Conservation (phyloP, 92 coral and sea anemone species). For the Porites evermanni region DNA sequence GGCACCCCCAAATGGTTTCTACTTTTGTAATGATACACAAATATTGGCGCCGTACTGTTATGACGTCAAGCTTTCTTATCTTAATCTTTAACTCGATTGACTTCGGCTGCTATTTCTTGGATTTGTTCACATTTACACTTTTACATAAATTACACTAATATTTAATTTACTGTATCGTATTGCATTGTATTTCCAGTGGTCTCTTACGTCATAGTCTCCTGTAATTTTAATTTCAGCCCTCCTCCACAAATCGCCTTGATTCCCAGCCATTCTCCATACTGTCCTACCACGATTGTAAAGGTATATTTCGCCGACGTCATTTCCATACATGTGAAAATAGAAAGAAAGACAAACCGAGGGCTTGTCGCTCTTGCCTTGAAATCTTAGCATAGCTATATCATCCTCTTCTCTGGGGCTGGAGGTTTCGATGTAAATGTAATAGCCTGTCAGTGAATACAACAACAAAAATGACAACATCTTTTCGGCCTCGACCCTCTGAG, state of each 20-base stretch:
- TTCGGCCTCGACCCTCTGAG: too few relatives aligned
- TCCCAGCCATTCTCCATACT: background rate
- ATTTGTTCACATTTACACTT: too few relatives aligned
- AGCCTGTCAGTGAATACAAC: background rate
- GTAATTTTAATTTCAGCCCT: constrained; percentile 6
- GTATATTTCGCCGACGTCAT: background rate
- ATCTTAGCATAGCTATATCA: background rate
- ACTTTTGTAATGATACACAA: too few relatives aligned
- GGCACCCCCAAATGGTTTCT: too few relatives aligned
- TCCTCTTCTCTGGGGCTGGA: background rate
- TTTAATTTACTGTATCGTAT: too few relatives aligned
- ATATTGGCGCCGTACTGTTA: too few relatives aligned
- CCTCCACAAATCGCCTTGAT: background rate
- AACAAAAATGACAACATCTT: too few relatives aligned
- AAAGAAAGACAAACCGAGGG: constrained; percentile 9
- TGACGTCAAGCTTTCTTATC: too few relatives aligned
- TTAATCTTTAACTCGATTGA: too few relatives aligned
- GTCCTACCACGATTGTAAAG: background rate
- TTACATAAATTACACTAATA: too few relatives aligned
- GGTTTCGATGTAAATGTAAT: background rate
- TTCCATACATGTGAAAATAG: constrained; percentile 16
- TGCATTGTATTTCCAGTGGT: too few relatives aligned
- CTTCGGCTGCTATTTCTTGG: too few relatives aligned
- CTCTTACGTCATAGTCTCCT: background rate
- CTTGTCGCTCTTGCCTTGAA: background rate